Base-by-base conservation (phyloP, 2,888 invertebrate species). In the Acleris cristana region DNA sequence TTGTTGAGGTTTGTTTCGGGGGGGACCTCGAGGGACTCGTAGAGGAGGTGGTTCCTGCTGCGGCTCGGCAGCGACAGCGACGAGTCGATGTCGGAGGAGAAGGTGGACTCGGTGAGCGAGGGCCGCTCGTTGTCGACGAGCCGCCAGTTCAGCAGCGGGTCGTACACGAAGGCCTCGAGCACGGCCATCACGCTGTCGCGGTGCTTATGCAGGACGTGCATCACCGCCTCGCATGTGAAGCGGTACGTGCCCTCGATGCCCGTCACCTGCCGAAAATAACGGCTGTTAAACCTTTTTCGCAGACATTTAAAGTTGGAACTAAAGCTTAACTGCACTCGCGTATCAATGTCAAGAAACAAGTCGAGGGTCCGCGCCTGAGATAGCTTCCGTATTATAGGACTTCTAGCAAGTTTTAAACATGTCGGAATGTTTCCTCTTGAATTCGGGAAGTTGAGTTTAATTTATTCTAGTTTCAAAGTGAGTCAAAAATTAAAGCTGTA, bases 141-240 rank as follows among this genome's bases (percentile, higher is more conserved):
- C 65, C 99, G 94, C 99, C 99, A 99, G 90, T 99, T 99, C 21
- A 99, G 94, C 48, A 99, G 92, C 0, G 99, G 99, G 92, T 99
- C 99, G 83, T 99, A 98, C 0, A 99, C 99, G 86, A 99, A 99
- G 0, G 99, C 99, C 84, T 99, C 99, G 45, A 99, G 90, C 1
- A 99, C 99, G 1, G 99, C 99, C 98, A 99, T 98, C 62, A 99
- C 93, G 80, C 98, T 98, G 92, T 99, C 99, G 79, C 98, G 97
- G 85, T 99, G 98, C 55, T 97, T 95, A 72, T 98, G 95, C 16
- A 99, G 88, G 6, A 99, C 98, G 53, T 96, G 95, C 98, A 99
- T 98, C 0, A 99, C 99, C 12, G 98, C 97, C 84, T 99, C 98
- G 87, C 99, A 99, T 0, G 99, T 99, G 79, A 97, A 95, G 12